Evolutionary conservation across 2,888 invertebrate genomes (phyloP), one percentile per base, ranked within the genome.

Genomic region (Monoplex corrugatus): DNA sequence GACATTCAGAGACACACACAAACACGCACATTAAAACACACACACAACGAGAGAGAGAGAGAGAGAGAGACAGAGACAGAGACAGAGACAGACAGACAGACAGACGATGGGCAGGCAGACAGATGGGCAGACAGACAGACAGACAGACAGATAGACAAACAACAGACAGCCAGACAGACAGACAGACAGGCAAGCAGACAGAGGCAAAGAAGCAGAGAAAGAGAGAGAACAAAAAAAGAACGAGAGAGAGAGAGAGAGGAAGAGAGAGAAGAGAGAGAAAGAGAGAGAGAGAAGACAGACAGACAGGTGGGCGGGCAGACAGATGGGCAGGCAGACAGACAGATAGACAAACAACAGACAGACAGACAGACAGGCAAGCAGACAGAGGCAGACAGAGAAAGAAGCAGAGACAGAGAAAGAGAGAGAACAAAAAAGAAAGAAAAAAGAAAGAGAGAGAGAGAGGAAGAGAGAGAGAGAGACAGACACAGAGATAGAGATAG

Each of bases 221-320:
- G 57, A 68, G 63, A 68, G 57, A 68, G 44, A 45, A 38, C 78
- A 45, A 50, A 82, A 57, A n/a, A 88, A 57, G 28, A 50, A 88
- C 45, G 57, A 28, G n/a, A 63, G 23, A 63, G n/a, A n/a, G 28
- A n/a, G 28, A 19, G 5, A 3, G 72, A 72, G 35, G 72, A 72
- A 72, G 32, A 72, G 35, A 35, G 16, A 32, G 72, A 72, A 72
- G 32, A 72, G n/a, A n/a, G n/a, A n/a, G n/a, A n/a, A n/a, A n/a
- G n/a, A n/a, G n/a, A n/a, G n/a, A n/a, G n/a, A n/a, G n/a, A n/a
- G n/a, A n/a, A n/a, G n/a, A n/a, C n/a, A n/a, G n/a, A n/a, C n/a
- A n/a, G n/a, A n/a, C n/a, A n/a, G n/a, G n/a, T n/a, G n/a, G 72
- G 16, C 5, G 72, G 16, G 35, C 6, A 72, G 16, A 16, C 5